Evolutionary conservation across 1,140 invertebrate genomes (phyloP), one percentile per base, ranked within the genome.

Genomic region (Ips nitidus): DNA sequence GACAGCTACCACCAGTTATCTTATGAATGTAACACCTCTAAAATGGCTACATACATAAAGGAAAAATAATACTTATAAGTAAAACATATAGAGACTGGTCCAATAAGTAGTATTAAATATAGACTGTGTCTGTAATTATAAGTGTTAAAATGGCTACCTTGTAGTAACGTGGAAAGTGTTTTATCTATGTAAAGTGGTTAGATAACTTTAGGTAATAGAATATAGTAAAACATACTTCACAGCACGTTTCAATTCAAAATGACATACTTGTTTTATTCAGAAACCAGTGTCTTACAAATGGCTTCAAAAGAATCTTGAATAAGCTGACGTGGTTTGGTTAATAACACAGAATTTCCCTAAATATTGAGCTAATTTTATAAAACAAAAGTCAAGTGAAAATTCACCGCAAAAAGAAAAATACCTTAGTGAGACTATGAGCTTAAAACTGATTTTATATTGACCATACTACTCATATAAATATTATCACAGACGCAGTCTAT

Each of bases 51-150:
- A 53, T 52, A 60, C 57, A 53, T 61, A 59, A 68, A 68, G 43
- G 52, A 52, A 68, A 68, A 68, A 68, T 68, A 68, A 68, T 68
- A 68, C 66, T 68, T 68, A 61, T 59, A 7, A 52, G 47, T 68
- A 59, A 63, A 43, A 69, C 36, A 56, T 41, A 41, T 52, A 5
- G 50, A 69, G 63, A 63, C 43, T 62, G 60, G 68, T 63, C 68
- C 52, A 52, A 57, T 60, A 69, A 40, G 56, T 60, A 50, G 58
- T 36, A 36, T 60, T 68, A 68, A 68, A 68, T 50, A 58, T 68
- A 68, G 66, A 68, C 66, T 59, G 47, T n/a, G 22, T 22, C 22
- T 22, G 22, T 22, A 22, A 22, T 22, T 22, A 22, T 22, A 22
- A 22, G 22, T 22, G 22, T 22, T 22, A 22, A 22, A 22, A 22